Conservation (phyloP, 2,888 invertebrate species). For the Timema cristinae region DNA sequence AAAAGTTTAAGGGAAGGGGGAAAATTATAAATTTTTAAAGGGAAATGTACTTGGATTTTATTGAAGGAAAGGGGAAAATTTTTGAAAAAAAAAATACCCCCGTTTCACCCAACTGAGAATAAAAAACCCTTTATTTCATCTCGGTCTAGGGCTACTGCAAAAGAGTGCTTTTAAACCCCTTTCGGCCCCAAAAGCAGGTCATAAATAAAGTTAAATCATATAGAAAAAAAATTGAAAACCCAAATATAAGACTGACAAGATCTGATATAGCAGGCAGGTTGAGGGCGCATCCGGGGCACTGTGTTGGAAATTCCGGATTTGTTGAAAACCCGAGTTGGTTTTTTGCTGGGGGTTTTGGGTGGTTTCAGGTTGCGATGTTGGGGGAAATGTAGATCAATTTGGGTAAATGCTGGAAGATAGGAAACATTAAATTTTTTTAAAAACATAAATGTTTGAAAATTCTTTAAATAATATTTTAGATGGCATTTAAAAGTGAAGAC, state of each 20-base stretch:
- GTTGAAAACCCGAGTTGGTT: slow-evolving; percentile 24
- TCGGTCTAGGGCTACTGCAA: too few relatives aligned
- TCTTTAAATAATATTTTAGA: too few relatives aligned
- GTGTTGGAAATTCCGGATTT: slow-evolving; percentile 46
- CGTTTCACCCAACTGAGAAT: too few relatives aligned
- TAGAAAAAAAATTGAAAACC: background rate
- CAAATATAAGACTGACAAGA: slow-evolving; percentile 48
- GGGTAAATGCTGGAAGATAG: slow-evolving; percentile 75
- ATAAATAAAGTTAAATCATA: background rate
- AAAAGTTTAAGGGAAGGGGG: too few relatives aligned
- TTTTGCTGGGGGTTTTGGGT: slow-evolving; percentile 35
- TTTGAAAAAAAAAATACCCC: too few relatives aligned
- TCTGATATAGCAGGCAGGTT: slow-evolving; percentile 78
- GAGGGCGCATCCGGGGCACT: slow-evolving; percentile 68
- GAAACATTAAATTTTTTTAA: slow-evolving; percentile 38
- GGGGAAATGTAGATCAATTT: slow-evolving; percentile 92
- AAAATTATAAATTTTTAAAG: too few relatives aligned
- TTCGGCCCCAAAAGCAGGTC: background rate
- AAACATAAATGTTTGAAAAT: slow-evolving; percentile 14
- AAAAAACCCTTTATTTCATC: too few relatives aligned
- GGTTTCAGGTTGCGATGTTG: slow-evolving; percentile 84
- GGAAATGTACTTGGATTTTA: too few relatives aligned
- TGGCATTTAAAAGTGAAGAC: too few relatives aligned
- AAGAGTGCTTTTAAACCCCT: too few relatives aligned
- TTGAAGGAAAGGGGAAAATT: too few relatives aligned